phyloP scores from a whole-genome alignment of 2,888 invertebrate genomes.

The Syrista parreyssii region DNA sequence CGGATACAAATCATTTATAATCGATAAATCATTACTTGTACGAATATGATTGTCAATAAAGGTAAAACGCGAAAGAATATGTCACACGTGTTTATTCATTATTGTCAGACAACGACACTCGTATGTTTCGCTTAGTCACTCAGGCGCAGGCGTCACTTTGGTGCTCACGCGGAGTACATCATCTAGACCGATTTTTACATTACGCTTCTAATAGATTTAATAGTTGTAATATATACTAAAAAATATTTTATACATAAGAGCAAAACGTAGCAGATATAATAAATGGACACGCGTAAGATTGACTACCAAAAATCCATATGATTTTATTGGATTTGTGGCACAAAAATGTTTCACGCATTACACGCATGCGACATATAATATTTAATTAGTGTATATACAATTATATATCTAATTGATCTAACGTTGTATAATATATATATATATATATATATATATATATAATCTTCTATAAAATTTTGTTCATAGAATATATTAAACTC shows the following conservation, averaged over 20 bases:
- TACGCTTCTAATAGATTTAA: background rate
- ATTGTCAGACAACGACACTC: slow-evolving; percentile 51
- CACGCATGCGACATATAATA: slow-evolving; percentile 7
- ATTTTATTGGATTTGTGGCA: background rate
- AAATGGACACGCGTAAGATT: background rate
- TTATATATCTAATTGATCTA: slow-evolving; percentile 4
- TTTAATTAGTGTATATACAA: slow-evolving; percentile 26
- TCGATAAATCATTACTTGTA: background rate
- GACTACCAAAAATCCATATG: background rate
- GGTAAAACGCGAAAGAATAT: slow-evolving; percentile 21
- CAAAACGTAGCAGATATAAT: background rate
- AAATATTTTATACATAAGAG: background rate
- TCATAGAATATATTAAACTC: slow-evolving; percentile 46
- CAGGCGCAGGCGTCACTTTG: background rate
- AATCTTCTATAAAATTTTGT: slow-evolving; percentile 39
- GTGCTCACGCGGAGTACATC: background rate
- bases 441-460: slow-evolving; percentile 35
- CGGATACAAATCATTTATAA: background rate
- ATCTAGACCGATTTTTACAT: background rate
- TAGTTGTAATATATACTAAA: background rate
- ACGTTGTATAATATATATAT: slow-evolving; percentile 16
- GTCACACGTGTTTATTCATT: slow-evolving; percentile 52
- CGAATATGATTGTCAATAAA: background rate
- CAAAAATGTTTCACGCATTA: background rate
- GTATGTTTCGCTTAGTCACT: slow-evolving; percentile 18